Conservation (phyloP, 2,797 vertebrate genomes). For the Esox lucius region DNA sequence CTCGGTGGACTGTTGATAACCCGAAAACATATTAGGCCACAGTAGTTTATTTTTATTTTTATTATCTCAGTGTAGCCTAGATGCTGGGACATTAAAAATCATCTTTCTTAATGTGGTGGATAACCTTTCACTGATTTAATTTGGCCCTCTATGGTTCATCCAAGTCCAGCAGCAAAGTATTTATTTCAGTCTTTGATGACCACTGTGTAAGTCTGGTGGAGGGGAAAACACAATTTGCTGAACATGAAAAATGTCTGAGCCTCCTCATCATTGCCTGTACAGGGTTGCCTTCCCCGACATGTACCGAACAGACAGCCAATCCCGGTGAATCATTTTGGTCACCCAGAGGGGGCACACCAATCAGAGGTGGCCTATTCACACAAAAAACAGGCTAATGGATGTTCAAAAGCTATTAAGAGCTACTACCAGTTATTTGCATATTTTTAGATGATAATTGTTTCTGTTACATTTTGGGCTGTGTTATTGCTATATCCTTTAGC, state of each 20-base stretch:
- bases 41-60: background rate
- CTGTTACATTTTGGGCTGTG: background rate
- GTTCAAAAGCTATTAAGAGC: background rate
- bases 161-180: background rate
- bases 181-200: background rate
- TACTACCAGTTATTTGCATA: background rate
- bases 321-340: slow-evolving; percentile 52
- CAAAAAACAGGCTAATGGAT: background rate
- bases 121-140: background rate
- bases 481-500: background rate
- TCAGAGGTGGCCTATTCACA: slow-evolving; percentile 22
- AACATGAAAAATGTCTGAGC: slow-evolving; percentile 43
- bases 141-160: background rate
- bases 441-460: background rate
- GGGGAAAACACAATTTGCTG: slow-evolving; percentile 15
- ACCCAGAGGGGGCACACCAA: slow-evolving; percentile 44
- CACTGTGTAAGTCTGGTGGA: background rate
- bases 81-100: background rate
- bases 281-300: slow-evolving; percentile 40
- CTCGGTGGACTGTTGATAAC: background rate
- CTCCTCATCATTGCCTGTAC: slow-evolving; percentile 44
- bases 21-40: background rate
- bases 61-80: background rate
- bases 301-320: slow-evolving; percentile 43
- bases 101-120: background rate